A percentile compares a stretch with the other conserved stretches of the same genome.
Conservation (phyloP, 1,140 invertebrate species). For the Drosophila nebulosa region DNA sequence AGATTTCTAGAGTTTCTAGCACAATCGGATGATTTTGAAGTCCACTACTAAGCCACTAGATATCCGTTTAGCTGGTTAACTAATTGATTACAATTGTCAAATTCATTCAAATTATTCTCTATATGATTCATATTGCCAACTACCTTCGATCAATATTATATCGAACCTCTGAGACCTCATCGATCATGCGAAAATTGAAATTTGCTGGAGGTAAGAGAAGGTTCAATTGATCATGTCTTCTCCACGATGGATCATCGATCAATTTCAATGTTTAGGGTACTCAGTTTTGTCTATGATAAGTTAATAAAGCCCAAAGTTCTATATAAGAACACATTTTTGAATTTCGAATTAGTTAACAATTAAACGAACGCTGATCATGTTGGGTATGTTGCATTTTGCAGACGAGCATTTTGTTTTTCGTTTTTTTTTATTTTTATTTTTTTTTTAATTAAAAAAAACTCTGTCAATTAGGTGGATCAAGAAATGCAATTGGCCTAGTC, state of each 20-base stretch:
- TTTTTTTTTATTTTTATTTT: not conserved
- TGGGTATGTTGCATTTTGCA: conserved; percentile 14
- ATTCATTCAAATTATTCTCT: too few species aligned
- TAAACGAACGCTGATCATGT: conserved; percentile 9
- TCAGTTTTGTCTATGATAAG: conserved; percentile 13
- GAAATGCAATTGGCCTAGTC: conserved; percentile 13
- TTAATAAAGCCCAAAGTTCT: not conserved
- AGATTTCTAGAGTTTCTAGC: too few species aligned
- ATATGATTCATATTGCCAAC: too few species aligned
- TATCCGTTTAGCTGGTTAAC: too few species aligned
- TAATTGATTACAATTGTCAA: too few species aligned
- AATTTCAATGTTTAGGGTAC: not conserved
- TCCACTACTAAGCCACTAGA: too few species aligned
- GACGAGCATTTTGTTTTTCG: too few species aligned
- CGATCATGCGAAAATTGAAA: conserved; percentile 35
- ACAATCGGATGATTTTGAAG: too few species aligned
- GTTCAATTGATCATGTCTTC: conserved; percentile 27
- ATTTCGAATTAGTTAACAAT: conserved; percentile 25
- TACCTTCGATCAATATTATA: too few species aligned
- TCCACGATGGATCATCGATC: conserved; percentile 31
- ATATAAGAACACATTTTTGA: conserved; percentile 23
- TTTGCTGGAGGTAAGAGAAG: not conserved
- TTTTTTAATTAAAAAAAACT: not conserved
- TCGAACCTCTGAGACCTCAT: not conserved
- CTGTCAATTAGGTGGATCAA: conserved; percentile 14